Base-by-base conservation (phyloP, 2,888 invertebrate species). In the Stratiomys singularior region DNA sequence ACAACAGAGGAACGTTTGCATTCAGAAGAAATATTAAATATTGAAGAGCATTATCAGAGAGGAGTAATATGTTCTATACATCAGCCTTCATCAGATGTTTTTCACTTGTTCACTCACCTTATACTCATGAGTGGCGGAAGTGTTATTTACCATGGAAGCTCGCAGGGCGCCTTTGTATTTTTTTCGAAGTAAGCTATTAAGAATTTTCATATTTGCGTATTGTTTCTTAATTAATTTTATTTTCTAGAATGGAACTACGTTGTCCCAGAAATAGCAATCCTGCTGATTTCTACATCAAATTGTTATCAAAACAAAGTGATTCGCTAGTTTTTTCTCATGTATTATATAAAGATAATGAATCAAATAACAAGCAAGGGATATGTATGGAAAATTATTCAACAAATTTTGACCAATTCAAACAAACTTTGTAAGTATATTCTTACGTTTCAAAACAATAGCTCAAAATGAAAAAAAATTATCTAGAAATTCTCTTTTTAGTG, bases 61-160 rank as follows among this genome's bases (percentile, higher is more conserved):
- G 91, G 94, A 25, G 93, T 96, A 46, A 89, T 97, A 74, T 94
- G 95, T 83, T 95, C 96, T 0, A 94, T 97, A 66, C 97, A 97
- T 86, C 97, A 97, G 85, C 97, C 97, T 0, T 94, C 94, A 1
- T 96, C 96, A 0, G 94, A 96, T 80, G 90, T 94, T 58, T 95
- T 95, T 83, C 93, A 94, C 82, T 87, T 94, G 82, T 97, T 97
- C 87, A 93, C 96, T 79, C 90, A 93, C 83, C 91, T 95, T 7
- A 89, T 94, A 37, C 88, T 97, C 11, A 87, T 97, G 83, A 92
- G 94, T 1, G 92, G 90, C 77, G 97, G 97, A 0, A 89, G 92
- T 80, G 90, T 94, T 23, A 93, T 95, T 1, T 94, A 92, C 86
- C 92, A 94, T 83, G 96, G 97, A 1, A 90, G 92, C 2, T 90